Evolutionary conservation across 1,140 invertebrate genomes (phyloP).

Genomic region (Mylabris phalerata): DNA sequence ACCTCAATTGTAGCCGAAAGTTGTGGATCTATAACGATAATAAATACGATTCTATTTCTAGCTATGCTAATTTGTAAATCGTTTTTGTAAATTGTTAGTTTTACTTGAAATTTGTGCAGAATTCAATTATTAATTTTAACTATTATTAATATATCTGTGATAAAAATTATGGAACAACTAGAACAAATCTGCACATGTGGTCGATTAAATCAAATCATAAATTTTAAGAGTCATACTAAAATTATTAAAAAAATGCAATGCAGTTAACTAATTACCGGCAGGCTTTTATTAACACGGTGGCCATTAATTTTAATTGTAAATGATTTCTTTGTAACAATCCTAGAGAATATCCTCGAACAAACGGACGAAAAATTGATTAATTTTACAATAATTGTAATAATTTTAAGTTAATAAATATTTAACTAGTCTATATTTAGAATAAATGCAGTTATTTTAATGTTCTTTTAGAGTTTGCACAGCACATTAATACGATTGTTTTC

Average conservation of each 20-base stretch:
- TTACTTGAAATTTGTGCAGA: conserved; percentile 4
- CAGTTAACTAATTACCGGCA: conserved; percentile 4
- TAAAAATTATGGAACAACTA: conserved; percentile 9
- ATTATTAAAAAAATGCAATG: no score
- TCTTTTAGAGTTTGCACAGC: not conserved
- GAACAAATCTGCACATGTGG: no score
- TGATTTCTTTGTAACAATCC: not conserved
- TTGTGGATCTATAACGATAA: conserved; percentile 2
- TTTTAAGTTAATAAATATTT: conserved; percentile 18
- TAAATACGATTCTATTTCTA: no score
- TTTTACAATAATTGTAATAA: conserved; percentile 6
- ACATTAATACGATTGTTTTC: no score
- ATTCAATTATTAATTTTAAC: not conserved
- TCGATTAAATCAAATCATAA: no score
- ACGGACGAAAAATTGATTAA: conserved; percentile 1
- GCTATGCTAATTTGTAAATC: not conserved
- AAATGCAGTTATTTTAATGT: conserved; percentile 8
- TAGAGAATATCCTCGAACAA: not conserved
- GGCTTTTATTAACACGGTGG: conserved; percentile 12
- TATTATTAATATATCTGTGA: conserved; percentile 34
- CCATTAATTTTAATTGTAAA: conserved; percentile 13
- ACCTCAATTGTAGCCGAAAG: conserved; percentile 32
- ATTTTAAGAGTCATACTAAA: no score
- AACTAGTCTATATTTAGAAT: conserved; percentile 21
- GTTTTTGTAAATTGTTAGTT: conserved; percentile 21